Evolutionary conservation across 2,113 vertebrate genomes (phyloP), one percentile per base, ranked within the genome.

Genomic region (Phrynocephalus versicolor): DNA sequence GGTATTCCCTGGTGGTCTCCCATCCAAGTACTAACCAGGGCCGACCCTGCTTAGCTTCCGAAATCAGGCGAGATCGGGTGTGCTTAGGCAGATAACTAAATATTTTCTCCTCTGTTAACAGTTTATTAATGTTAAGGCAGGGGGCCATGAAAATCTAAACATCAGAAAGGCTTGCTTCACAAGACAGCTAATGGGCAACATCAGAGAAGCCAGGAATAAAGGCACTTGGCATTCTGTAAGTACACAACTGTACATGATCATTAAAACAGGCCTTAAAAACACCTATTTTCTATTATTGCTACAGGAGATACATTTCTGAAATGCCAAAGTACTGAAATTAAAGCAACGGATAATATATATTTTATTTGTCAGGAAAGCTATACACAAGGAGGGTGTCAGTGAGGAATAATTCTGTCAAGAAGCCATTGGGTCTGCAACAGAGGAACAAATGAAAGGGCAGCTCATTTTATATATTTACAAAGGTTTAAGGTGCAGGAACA

Each of bases 401-500:
- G 45, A 51, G 10, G 73, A 92, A 91, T 7, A 67, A 94, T 95
- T 94, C 92, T 93, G 94, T 89, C 79, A 87, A 82, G 87, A 88
- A 93, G 88, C 83, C 85, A 78, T 85, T 87, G 86, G 88, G 78
- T 87, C 84, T 88, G 71, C 84, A 88, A 75, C 51, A 72, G 72
- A 91, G 88, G 87, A 91, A 92, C 76, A 89, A 18, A n/a, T 90
- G 88, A 92, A 87, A 89, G 86, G 85, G 88, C 87, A 51, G 30
- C 57, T 62, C 90, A 92, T 72, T 41, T 39, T 92, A 74, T 79
- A 80, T 91, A 84, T 93, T 92, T 94, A 94, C 90, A 94, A 85
- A 92, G 85, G 93, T 94, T 93, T 94, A 96, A 94, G 90, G 33
- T 88, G 86, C 94, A 94, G 91, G 94, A 95, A 95, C 95, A 94